Conservation (phyloP, 2,888 invertebrate species). For the Tortricodes alternella region DNA sequence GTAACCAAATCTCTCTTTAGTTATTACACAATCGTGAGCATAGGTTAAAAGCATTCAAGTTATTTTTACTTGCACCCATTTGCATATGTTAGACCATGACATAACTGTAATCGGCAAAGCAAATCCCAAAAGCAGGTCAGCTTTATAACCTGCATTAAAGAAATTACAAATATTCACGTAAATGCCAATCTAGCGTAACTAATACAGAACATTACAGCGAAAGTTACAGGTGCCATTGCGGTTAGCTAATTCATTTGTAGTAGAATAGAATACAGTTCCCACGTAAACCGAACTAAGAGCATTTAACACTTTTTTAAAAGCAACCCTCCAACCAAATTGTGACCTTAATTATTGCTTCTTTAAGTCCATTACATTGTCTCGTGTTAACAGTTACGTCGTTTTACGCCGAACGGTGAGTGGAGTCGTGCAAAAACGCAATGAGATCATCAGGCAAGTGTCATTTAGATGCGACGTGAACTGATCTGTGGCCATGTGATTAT, state of each 20-base stretch:
- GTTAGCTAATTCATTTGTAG: constrained; percentile 2
- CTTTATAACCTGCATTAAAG: background rate
- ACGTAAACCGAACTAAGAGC: constrained; percentile 33
- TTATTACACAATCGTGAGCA: background rate
- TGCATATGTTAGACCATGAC: background rate
- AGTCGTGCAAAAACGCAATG: constrained; percentile 77
- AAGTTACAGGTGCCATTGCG: constrained; percentile 10
- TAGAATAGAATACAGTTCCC: constrained; percentile 40
- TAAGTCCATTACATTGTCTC: background rate
- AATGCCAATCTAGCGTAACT: constrained; percentile 9
- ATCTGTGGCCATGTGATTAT: background rate
- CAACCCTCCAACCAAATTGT: background rate
- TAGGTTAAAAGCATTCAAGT: background rate
- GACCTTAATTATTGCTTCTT: background rate
- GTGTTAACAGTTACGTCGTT: constrained; percentile 29
- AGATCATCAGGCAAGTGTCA: constrained; percentile 62
- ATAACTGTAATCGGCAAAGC: background rate
- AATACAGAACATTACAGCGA: constrained; percentile 13
- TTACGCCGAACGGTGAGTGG: constrained; percentile 39
- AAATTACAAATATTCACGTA: constrained; percentile 2
- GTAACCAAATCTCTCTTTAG: background rate
- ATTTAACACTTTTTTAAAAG: background rate
- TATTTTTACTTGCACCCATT: background rate
- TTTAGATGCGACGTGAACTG: constrained; percentile 59
- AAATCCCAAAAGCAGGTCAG: background rate